Base-by-base conservation (phyloP, 2,888 invertebrate genomes). In the Autographa pulchrina region DNA sequence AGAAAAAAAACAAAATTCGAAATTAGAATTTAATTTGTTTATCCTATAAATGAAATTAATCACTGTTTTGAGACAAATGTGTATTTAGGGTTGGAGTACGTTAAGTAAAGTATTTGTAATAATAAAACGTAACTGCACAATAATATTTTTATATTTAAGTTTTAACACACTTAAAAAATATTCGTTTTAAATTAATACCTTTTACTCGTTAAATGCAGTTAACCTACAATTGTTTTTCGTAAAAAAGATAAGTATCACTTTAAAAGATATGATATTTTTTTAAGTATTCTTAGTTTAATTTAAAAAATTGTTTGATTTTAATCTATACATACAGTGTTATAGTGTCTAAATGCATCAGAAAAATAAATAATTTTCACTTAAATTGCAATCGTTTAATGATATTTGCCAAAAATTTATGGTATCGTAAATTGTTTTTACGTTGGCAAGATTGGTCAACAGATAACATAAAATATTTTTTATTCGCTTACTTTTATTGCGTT, bases 381-480 rank as follows among this genome's bases (percentile, higher is more conserved):
- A 81, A 85, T 85, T 82, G 74, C 65, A 71, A 72, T 82, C 80
- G 64, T 84, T 86, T 83, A 83, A 81, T 75, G 83, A 76, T 81
- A 78, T 84, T 84, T 84, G 81, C 79, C 81, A 83, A 84, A 84
- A 72, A 81, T 86, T 89, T 88, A 86, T 86, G 75, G 82, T 43
- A 62, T 72, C 80, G 83, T 87, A 84, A 88, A 86, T 77, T 73
- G 70, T 72, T 85, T 86, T 81, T 75, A 78, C 71, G 72, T 68
- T 72, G 75, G 73, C 71, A 77, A 77, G 77, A 83, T 81, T 84
- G 83, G 80, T 77, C 77, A 79, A 25, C 64, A 83, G 83, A 84
- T 86, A 86, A 82, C 81, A 75, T 83, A 82, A 83, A 81, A 80
- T 77, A 72, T 79, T 78, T 78, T 88, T 88, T 85, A 84, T 84